Evolutionary conservation across 2,113 vertebrate species (phyloP).

Genomic region (Siniperca chuatsi): DNA sequence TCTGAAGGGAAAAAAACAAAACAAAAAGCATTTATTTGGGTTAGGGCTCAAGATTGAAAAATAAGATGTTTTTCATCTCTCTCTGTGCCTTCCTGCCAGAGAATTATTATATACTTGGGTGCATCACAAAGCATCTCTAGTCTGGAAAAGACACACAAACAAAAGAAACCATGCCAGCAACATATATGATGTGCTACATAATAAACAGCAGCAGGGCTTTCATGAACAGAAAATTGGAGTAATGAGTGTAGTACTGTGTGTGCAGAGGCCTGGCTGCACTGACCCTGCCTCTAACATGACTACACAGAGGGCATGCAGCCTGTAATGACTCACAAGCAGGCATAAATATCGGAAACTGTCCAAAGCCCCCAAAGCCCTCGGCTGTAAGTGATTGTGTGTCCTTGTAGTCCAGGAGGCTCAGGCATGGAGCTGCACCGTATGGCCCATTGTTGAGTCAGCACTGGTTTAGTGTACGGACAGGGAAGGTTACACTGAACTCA

Average conservation of each 20-base stretch:
- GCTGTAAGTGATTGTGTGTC: slow-evolving; percentile 49
- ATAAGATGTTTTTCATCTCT: slow-evolving; percentile 57
- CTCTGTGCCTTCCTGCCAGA: slow-evolving; percentile 41
- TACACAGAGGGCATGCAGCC: slow-evolving; percentile 29
- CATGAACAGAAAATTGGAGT: slow-evolving; percentile 36
- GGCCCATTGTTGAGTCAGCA: slow-evolving; percentile 67
- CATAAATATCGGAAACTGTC: slow-evolving; percentile 41
- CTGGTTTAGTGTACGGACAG: slow-evolving; percentile 29
- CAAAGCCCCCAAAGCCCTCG: slow-evolving; percentile 17
- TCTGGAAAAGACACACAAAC: slow-evolving; percentile 17
- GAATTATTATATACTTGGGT: slow-evolving; percentile 58
- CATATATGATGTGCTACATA: slow-evolving; percentile 19
- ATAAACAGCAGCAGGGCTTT: slow-evolving; percentile 38
- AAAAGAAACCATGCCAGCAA: slow-evolving; percentile 17
- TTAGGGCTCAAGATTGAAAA: slow-evolving; percentile 57
- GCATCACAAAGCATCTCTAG: slow-evolving; percentile 40
- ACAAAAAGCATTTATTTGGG: slow-evolving; percentile 51
- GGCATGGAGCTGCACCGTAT: slow-evolving; percentile 25
- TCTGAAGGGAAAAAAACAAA: slow-evolving; percentile 19
- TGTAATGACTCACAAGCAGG: slow-evolving; percentile 44
- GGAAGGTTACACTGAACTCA: slow-evolving; percentile 14
- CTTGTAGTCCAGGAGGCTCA: slow-evolving; percentile 45
- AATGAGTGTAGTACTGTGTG: slow-evolving; percentile 39
- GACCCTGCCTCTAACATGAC: slow-evolving; percentile 31
- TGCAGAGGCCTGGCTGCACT: slow-evolving; percentile 30